Evolutionary conservation across 2,113 vertebrate species (phyloP).

Genomic region (Elephantulus edwardii): DNA sequence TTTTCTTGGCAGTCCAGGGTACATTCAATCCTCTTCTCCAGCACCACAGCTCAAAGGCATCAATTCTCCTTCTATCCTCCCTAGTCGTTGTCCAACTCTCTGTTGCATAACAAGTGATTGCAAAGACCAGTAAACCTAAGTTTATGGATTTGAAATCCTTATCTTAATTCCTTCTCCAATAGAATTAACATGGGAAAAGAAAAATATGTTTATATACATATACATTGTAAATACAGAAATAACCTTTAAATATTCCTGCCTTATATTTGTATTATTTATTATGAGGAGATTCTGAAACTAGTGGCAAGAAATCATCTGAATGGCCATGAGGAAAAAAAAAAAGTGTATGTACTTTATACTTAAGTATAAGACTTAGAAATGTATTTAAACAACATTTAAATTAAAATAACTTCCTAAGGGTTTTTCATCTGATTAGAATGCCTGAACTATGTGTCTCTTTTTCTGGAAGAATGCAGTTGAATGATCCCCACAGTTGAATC

Average conservation of each 20-base stretch:
- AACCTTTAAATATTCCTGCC: background rate
- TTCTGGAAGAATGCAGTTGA: background rate
- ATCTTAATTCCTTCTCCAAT: background rate
- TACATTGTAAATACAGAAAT: background rate
- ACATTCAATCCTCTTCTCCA: too few relatives aligned
- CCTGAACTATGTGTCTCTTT: background rate
- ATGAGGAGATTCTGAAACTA: slow-evolving; percentile 28
- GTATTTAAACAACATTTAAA: slow-evolving; percentile 46
- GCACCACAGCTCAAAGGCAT: too few relatives aligned
- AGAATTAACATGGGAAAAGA: background rate
- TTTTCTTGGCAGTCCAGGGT: too few relatives aligned
- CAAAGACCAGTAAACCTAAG: too few relatives aligned
- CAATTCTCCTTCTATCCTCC: too few relatives aligned
- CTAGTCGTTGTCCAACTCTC: too few relatives aligned
- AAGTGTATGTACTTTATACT: background rate
- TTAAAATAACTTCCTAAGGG: slow-evolving; percentile 27
- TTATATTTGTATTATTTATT: slow-evolving; percentile 43
- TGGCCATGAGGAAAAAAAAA: slow-evolving; percentile 31
- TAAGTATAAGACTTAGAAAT: slow-evolving; percentile 43
- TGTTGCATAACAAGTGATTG: too few relatives aligned
- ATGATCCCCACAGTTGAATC: background rate
- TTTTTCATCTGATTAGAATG: background rate
- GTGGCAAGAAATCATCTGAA: slow-evolving; percentile 36
- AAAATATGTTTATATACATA: background rate
- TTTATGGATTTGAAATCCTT: background rate